Percentiles rank a stretch among this genome's conserved stretches.
These are phyloP conservation scores for Lithophane leautieri DNA, from an alignment of 2,888 invertebrate genomes.

Conservation along the genomic window DNA sequence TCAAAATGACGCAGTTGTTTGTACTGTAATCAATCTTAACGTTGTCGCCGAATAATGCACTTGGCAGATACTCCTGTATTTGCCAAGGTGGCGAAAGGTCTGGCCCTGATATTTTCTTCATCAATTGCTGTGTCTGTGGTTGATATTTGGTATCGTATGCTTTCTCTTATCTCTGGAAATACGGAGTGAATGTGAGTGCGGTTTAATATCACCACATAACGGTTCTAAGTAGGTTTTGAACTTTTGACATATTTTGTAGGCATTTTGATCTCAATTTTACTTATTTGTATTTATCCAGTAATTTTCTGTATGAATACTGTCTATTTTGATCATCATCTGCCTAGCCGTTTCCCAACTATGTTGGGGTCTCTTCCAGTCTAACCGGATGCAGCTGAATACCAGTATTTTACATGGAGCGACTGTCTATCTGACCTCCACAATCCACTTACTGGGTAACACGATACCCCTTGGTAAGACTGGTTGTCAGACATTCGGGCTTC, in stretches of 20 bases:
- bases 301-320: not conserved
- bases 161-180: slow-evolving; percentile 27
- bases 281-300: not conserved
- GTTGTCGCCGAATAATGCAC: too few species aligned
- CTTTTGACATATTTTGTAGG: not conserved
- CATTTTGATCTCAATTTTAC: not conserved
- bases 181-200: slow-evolving; percentile 14
- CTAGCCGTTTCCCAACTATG: too few species aligned
- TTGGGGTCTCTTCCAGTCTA: too few species aligned
- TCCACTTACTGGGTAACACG: too few species aligned
- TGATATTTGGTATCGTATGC: not conserved
- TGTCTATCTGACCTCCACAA: too few species aligned
- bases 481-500: too few species aligned
- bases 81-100: not conserved
- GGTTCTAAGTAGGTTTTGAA: slow-evolving; percentile 3
- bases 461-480: too few species aligned
- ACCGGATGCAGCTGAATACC: too few species aligned
- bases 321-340: too few species aligned
- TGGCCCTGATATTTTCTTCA: not conserved
- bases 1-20: not conserved
- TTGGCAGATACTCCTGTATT: too few species aligned
- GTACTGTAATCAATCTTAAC: not conserved
- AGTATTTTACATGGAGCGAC: too few species aligned
- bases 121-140: slow-evolving; percentile 22
- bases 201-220: slow-evolving; percentile 6